Percentiles rank a stretch among this genome's conserved stretches.
Evolutionary conservation across 2,888 invertebrate species (phyloP).

Genomic region (Xanthia icteritia): DNA sequence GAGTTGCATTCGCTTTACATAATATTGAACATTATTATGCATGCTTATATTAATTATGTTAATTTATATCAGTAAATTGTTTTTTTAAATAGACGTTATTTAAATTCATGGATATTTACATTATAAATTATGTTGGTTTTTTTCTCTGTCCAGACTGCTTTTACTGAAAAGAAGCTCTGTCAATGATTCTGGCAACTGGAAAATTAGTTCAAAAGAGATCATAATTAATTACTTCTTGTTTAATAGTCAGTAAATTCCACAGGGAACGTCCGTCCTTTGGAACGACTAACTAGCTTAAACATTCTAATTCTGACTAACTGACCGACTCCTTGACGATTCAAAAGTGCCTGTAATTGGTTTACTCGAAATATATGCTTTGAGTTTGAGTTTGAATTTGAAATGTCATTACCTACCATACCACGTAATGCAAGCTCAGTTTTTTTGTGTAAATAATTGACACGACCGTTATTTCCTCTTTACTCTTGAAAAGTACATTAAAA

Average conservation of each 20-base stretch:
- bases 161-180: not conserved
- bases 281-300: not conserved
- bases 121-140: not conserved
- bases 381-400: not conserved
- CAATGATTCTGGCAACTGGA: not conserved
- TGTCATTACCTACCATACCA: not conserved
- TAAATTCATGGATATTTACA: not conserved
- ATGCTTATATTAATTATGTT: slow-evolving; percentile 18
- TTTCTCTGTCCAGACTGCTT: not conserved
- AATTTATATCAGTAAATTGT: slow-evolving; percentile 23
- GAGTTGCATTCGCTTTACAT: slow-evolving; percentile 23
- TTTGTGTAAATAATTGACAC: not conserved
- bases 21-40: slow-evolving; percentile 14
- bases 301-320: not conserved
- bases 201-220: not conserved
- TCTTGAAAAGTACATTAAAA: not conserved
- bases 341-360: not conserved
- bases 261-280: not conserved
- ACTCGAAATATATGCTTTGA: too few species aligned
- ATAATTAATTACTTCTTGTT: not conserved
- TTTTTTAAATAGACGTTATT: not conserved
- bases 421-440: not conserved
- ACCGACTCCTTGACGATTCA: too few species aligned
- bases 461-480: too few species aligned
- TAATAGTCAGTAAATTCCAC: not conserved